These are phyloP conservation scores for Speoplatyrhinus poulsoni DNA, from an alignment of 2,113 vertebrate genomes.

Conservation along the genomic window DNA sequence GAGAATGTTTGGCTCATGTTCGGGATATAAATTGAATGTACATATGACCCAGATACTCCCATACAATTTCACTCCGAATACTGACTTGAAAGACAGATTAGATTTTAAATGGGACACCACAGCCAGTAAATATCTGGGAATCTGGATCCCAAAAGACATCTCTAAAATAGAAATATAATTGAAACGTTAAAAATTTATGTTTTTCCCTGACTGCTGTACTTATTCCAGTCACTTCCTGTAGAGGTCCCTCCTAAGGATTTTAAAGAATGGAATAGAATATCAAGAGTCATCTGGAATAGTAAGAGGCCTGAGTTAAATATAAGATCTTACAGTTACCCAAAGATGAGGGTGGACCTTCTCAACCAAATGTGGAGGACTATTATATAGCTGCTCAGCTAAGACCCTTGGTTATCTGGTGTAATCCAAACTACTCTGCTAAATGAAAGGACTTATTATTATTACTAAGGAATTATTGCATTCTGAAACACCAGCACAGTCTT, in stretches of 20 bases:
- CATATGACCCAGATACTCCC: background rate
- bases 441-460: conserved; percentile 3
- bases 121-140: background rate
- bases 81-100: background rate
- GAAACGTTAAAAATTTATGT: no score
- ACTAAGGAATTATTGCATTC: background rate
- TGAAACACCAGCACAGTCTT: background rate
- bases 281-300: background rate
- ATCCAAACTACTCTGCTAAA: background rate
- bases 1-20: background rate
- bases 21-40: background rate
- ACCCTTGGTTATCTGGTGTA: background rate
- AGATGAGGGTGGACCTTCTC: background rate
- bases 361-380: background rate
- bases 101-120: conserved; percentile 2
- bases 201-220: background rate
- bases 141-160: conserved; percentile 4
- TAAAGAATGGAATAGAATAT: background rate
- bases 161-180: background rate
- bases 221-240: background rate
- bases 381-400: background rate
- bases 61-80: background rate
- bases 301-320: conserved; percentile 3
- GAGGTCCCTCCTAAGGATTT: background rate
- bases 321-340: conserved; percentile 3